phyloP scores from a whole-genome alignment of 2,113 vertebrate genomes.

The Mormyrus lacerda region DNA sequence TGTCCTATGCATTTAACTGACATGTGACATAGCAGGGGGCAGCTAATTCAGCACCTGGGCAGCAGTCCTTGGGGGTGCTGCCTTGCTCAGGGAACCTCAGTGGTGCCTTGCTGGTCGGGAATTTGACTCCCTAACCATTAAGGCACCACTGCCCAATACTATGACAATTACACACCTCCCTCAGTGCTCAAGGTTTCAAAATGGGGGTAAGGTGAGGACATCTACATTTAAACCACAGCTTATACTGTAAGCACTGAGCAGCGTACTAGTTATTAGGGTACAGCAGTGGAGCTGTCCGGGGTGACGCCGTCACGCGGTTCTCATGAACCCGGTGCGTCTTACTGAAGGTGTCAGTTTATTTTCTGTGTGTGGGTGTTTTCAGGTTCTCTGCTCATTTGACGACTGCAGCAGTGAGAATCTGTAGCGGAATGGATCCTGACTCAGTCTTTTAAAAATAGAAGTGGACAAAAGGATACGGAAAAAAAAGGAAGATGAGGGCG shows the following conservation, averaged over 20 bases:
- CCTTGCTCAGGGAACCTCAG: too few relatives aligned
- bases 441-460: background rate
- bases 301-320: rapidly evolving
- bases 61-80: too few relatives aligned
- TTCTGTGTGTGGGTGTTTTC: background rate
- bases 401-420: background rate
- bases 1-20: too few relatives aligned
- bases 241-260: background rate
- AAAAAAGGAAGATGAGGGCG: background rate
- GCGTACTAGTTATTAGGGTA: background rate
- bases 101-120: too few relatives aligned
- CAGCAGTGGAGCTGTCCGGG: background rate
- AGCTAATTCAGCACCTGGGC: too few relatives aligned
- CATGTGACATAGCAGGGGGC: too few relatives aligned
- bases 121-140: too few relatives aligned
- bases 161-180: background rate
- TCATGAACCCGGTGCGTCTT: background rate
- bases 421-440: background rate
- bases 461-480: background rate
- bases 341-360: background rate
- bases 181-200: background rate
- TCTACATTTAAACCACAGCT: background rate
- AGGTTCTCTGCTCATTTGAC: background rate
- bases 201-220: background rate
- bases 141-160: background rate